Conservation (phyloP, 2,888 invertebrate genomes). For the Ganaspis brasiliensis region DNA sequence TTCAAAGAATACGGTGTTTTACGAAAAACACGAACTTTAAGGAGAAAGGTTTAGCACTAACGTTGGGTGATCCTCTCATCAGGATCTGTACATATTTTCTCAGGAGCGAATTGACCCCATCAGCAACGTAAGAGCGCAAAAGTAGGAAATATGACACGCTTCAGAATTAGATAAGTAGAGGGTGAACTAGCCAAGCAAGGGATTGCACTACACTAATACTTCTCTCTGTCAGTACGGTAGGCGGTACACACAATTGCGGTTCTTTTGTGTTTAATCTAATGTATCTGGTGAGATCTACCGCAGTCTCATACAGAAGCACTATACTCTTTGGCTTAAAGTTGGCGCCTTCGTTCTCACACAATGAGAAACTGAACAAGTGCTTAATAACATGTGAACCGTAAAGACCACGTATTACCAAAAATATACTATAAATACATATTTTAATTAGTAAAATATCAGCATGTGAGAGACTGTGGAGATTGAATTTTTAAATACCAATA, state of each 20-base stretch:
- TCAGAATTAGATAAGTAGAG: slow-evolving; percentile 67
- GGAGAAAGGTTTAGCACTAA: slow-evolving; percentile 53
- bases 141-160: slow-evolving; percentile 61
- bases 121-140: neutral
- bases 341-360: slow-evolving; percentile 61
- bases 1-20: slow-evolving; percentile 66
- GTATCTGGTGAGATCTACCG: slow-evolving; percentile 35
- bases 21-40: slow-evolving; percentile 64
- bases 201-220: slow-evolving; percentile 72
- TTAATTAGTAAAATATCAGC: too few species aligned
- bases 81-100: slow-evolving; percentile 3
- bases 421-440: too few species aligned
- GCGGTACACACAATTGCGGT: slow-evolving; percentile 63
- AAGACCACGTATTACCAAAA: too few species aligned
- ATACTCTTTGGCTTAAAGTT: slow-evolving; percentile 67
- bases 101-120: slow-evolving; percentile 29
- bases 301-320: slow-evolving; percentile 44
- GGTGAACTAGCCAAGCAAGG: slow-evolving; percentile 53
- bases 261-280: slow-evolving; percentile 40
- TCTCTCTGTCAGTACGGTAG: slow-evolving; percentile 71
- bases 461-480: too few species aligned
- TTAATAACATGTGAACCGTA: slow-evolving; percentile 70
- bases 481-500: too few species aligned
- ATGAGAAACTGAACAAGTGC: slow-evolving; percentile 66
- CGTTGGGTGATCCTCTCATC: slow-evolving; percentile 37